A percentile compares a stretch with the other conserved stretches of the same genome.
Conservation (phyloP, 2,888 invertebrate genomes). For the Epistrophe eligans region DNA sequence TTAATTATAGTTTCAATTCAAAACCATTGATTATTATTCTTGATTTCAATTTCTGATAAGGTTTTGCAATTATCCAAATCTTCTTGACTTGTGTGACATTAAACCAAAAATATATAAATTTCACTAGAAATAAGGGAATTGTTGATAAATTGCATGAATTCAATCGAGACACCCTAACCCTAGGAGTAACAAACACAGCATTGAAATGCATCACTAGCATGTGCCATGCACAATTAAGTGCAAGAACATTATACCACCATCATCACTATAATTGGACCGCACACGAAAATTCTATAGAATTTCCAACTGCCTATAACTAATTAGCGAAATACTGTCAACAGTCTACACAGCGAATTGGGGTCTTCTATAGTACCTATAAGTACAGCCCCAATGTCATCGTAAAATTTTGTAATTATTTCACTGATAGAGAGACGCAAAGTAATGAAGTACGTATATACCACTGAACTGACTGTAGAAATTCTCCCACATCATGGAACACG, state of each 20-base stretch:
- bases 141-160: slow-evolving; percentile 44
- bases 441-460: neutral
- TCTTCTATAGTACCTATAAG: neutral
- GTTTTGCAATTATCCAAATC: slow-evolving; percentile 27
- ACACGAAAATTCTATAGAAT: slow-evolving; percentile 70
- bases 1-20: neutral
- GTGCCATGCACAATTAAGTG: slow-evolving; percentile 62
- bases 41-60: slow-evolving; percentile 57
- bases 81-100: slow-evolving; percentile 44
- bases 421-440: neutral
- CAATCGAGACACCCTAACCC: slow-evolving; percentile 31
- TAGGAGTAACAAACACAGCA: slow-evolving; percentile 8
- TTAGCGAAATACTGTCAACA: slow-evolving; percentile 71
- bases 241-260: slow-evolving; percentile 31
- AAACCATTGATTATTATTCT: slow-evolving; percentile 11
- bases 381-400: slow-evolving; percentile 26
- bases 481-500: slow-evolving; percentile 17
- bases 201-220: slow-evolving; percentile 52
- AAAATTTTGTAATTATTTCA: slow-evolving; percentile 64
- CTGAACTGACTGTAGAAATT: slow-evolving; percentile 5
- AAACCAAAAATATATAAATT: slow-evolving; percentile 11
- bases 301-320: slow-evolving; percentile 73
- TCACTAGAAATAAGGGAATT: neutral
- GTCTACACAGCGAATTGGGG: slow-evolving; percentile 31
- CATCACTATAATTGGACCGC: slow-evolving; percentile 65